Percentiles rank a stretch among this genome's conserved stretches.
Conservation (phyloP, 1,140 invertebrate species). For the Drosophila sulfurigaster region DNA sequence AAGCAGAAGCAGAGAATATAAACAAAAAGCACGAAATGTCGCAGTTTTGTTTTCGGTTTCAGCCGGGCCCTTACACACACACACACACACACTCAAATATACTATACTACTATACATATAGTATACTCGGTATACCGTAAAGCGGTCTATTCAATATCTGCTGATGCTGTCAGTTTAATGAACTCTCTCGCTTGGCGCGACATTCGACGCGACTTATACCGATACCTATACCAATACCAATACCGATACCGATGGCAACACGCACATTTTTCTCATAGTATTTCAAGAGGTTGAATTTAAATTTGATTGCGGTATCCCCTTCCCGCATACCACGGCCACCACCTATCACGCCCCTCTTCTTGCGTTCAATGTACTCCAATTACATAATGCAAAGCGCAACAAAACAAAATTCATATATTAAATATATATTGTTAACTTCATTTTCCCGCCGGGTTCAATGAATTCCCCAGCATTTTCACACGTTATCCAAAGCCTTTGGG, state of each 20-base stretch:
- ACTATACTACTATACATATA: neutral
- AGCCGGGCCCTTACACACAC: slow-evolving; percentile 56
- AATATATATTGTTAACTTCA: slow-evolving; percentile 21
- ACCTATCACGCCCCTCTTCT: neutral
- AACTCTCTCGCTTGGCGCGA: slow-evolving; percentile 27
- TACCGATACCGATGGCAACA: slow-evolving; percentile 6
- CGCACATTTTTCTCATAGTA: slow-evolving; percentile 67
- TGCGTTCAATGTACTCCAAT: slow-evolving; percentile 29
- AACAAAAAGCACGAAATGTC: slow-evolving; percentile 62
- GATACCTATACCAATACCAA: no score
- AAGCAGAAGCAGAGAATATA: slow-evolving; percentile 8
- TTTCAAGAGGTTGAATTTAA: slow-evolving; percentile 39
- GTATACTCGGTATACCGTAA: neutral
- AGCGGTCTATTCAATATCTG: neutral
- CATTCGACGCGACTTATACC: no score
- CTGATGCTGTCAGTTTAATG: slow-evolving; percentile 58
- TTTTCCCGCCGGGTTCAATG: slow-evolving; percentile 63
- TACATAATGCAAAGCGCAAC: slow-evolving; percentile 60
- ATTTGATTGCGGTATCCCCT: neutral
- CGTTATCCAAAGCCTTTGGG: slow-evolving; percentile 33
- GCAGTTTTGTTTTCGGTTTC: slow-evolving; percentile 70
- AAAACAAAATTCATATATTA: neutral
- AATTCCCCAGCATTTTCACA: slow-evolving; percentile 70
- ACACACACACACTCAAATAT: neutral
- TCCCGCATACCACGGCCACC: neutral